Evolutionary conservation across 2,797 vertebrate species (phyloP), one percentile per base, ranked within the genome.

Genomic region (Sebastes oblongus): DNA sequence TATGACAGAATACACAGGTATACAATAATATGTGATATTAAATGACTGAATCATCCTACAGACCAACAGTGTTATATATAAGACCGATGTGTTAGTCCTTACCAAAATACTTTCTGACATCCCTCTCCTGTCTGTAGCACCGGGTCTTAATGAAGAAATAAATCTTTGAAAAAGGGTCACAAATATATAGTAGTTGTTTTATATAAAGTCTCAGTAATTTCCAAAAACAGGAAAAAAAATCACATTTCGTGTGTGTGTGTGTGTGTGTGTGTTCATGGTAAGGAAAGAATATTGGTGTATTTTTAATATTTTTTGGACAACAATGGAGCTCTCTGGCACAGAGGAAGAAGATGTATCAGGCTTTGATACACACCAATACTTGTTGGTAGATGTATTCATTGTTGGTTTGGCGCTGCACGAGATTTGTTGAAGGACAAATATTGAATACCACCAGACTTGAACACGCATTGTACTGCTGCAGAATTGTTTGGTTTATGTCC

Each of bases 401-500:
- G 16, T 24, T 65, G 29, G 20, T 29, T 66, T 76, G 18, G 27
- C 6, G 29, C 72, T 32, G 32, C 12, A 27, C 11, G 8, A 11
- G 24, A 60, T 74, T 50, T 58, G n/a, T 30, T 76, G 24, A 56
- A 39, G 56, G 18, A 20, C 4, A 24, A 29, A 58, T 27, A 32
- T 52, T 39, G 69, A 72, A 24, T 60, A 66, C 39, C 6, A 52
- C 7, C 4, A 58, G 6, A 46, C 34, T 30, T 2, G 5, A 61
- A 73, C 8, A 46, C 55, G 30, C 24, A 25, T 72, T 72, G n/a
- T 68, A 25, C 68, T 66, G 70, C 77, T 72, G 20, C 16, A 60
- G 25, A 50, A 66, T 36, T 66, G 24, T 62, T 75, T 78, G 52
- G 55, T 73, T 27, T 24, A 34, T n/a, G 27, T 78, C 32, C 14